These are phyloP conservation scores for Zapus hudsonius DNA, from an alignment of 2,113 vertebrate genomes.

Conservation along the genomic window DNA sequence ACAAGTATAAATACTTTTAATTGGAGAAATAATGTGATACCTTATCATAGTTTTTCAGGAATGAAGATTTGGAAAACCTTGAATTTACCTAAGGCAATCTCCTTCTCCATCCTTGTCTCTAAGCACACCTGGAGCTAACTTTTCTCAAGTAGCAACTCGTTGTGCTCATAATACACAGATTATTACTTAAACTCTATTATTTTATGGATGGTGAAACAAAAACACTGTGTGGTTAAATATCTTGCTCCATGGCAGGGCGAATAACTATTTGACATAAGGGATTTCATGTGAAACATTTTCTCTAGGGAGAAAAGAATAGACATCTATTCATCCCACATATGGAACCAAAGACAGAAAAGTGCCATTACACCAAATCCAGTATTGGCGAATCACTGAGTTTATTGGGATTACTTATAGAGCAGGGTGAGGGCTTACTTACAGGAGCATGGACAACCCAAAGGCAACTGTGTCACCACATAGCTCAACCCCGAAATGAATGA, in stretches of 20 bases:
- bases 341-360: too few species aligned
- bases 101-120: neutral
- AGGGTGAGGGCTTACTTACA: too few species aligned
- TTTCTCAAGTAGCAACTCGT: neutral
- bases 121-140: neutral
- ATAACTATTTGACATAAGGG: neutral
- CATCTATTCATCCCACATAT: too few species aligned
- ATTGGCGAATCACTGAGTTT: too few species aligned
- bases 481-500: too few species aligned
- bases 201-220: neutral
- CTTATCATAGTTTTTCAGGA: neutral
- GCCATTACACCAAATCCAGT: too few species aligned
- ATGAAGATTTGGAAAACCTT: slow-evolving; percentile 13
- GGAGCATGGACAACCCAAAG: too few species aligned
- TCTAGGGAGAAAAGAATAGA: too few species aligned
- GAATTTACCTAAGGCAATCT: neutral
- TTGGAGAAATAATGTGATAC: neutral
- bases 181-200: neutral
- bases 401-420: too few species aligned
- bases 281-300: neutral
- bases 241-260: neutral
- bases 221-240: neutral
- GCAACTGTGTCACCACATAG: too few species aligned
- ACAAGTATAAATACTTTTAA: neutral
- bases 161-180: neutral